Percentiles rank a stretch among this genome's conserved stretches.
These are phyloP conservation scores for Pipa parva DNA, from an alignment of 2,113 vertebrate species.

Conservation along the genomic window DNA sequence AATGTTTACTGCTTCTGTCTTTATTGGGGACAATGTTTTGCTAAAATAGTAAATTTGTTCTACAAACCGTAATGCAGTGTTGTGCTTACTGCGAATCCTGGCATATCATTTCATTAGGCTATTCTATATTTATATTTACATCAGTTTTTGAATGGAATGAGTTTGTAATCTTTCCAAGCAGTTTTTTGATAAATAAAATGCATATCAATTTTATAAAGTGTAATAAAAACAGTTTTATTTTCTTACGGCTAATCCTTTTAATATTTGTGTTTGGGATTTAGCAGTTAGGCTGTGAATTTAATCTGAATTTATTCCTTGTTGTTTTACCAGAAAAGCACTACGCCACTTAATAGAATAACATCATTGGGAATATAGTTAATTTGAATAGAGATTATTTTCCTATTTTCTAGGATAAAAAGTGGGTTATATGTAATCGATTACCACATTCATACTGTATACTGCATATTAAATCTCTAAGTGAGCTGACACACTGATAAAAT, in stretches of 20 bases:
- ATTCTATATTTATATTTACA: conserved; percentile 26
- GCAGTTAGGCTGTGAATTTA: conserved; percentile 34
- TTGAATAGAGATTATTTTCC: conserved; percentile 17
- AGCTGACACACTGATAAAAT: no score
- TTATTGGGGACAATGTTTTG: conserved; percentile 22
- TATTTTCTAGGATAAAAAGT: no score
- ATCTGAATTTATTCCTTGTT: conserved; percentile 27
- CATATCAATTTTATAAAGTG: conserved; percentile 28
- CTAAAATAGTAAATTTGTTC: conserved; percentile 11
- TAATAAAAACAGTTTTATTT: conserved; percentile 37
- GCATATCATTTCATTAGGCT: conserved; percentile 18
- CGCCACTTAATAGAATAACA: conserved; percentile 5
- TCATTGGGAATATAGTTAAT: neutral
- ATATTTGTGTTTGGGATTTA: conserved; percentile 42
- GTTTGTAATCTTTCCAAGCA: conserved; percentile 32
- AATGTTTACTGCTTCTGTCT: conserved; percentile 16
- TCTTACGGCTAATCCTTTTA: conserved; percentile 37
- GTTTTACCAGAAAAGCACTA: conserved; percentile 17
- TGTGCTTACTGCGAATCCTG: conserved; percentile 7
- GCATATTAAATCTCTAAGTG: no score
- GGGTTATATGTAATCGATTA: no score
- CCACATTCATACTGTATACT: no score
- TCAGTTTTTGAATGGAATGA: conserved; percentile 28
- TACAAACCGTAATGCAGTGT: conserved; percentile 8
- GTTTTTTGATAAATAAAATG: conserved; percentile 36